A percentile compares a stretch with the other conserved stretches of the same genome.
phyloP scores from a whole-genome alignment of 30 jellyfish, hydroid and myxozoan species.

The Hydra vulgaris region DNA sequence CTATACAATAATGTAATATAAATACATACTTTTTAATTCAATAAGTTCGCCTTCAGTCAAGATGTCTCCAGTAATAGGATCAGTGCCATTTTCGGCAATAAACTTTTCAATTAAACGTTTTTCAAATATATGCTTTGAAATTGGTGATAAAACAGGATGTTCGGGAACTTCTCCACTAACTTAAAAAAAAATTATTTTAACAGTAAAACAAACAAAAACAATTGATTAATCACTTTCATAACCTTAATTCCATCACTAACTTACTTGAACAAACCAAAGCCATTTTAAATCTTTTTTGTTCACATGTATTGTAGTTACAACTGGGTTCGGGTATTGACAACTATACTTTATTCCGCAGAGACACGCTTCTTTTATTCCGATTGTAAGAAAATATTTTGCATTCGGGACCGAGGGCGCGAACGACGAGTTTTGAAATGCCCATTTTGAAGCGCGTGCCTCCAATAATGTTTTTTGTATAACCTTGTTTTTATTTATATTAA shows the following conservation, averaged over 20 bases:
- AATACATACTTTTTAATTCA: slow-evolving; percentile 77
- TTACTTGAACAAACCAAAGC: slow-evolving; percentile 86
- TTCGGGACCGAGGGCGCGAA: too few relatives aligned
- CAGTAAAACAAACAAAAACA: too few relatives aligned
- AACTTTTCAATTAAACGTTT: slow-evolving; percentile 83
- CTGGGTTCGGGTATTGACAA: background rate
- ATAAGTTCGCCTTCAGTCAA: slow-evolving; percentile 65
- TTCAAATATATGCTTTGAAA: slow-evolving; percentile 91
- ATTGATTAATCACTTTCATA: background rate
- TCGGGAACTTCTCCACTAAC: slow-evolving; percentile 99
- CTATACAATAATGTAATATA: too few relatives aligned
- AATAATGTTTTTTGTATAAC: too few relatives aligned
- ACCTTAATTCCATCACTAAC: slow-evolving; percentile 7
- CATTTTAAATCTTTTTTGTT: slow-evolving; percentile 28
- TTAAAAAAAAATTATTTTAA: background rate
- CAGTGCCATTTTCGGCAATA: slow-evolving; percentile 91
- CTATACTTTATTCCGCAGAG: too few relatives aligned
- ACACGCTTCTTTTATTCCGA: too few relatives aligned
- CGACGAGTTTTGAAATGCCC: too few relatives aligned
- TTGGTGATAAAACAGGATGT: slow-evolving; percentile 91
- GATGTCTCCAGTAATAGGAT: slow-evolving; percentile 91
- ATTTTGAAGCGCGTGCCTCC: too few relatives aligned
- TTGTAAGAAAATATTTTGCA: too few relatives aligned
- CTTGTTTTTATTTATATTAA: too few relatives aligned
- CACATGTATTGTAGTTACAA: background rate